A percentile compares a stretch with the other conserved stretches of the same genome.
phyloP scores from a whole-genome alignment of 2,888 invertebrate genomes.

The Amblyteles armatorius region DNA sequence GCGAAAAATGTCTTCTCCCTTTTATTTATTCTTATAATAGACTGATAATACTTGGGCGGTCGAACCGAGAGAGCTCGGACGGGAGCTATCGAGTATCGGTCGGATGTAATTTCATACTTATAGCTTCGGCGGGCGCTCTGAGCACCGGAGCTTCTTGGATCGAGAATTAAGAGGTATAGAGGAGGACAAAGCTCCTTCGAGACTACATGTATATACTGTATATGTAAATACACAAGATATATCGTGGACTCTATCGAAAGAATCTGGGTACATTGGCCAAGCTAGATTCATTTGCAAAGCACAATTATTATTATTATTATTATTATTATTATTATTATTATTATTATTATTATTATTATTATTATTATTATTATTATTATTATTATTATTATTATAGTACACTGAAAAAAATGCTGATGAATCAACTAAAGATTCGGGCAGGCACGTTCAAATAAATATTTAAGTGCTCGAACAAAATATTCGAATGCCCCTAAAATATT shows the following conservation, averaged over 20 bases:
- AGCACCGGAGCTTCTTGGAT: slow-evolving; percentile 29
- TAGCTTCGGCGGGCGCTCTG: not conserved
- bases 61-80: slow-evolving; percentile 58
- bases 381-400: not conserved
- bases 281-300: not conserved
- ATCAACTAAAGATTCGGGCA: no score
- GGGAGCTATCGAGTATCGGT: slow-evolving; percentile 50
- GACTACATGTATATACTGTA: not conserved
- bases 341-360: not conserved
- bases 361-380: not conserved
- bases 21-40: slow-evolving; percentile 21
- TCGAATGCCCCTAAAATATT: no score
- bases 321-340: not conserved
- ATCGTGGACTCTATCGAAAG: not conserved
- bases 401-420: no score
- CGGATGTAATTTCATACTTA: slow-evolving; percentile 56
- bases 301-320: not conserved
- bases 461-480: no score
- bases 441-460: no score
- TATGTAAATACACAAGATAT: not conserved
- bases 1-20: slow-evolving; percentile 3
- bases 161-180: slow-evolving; percentile 15
- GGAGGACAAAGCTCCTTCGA: slow-evolving; percentile 52
- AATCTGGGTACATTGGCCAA: not conserved
- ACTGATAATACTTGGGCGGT: slow-evolving; percentile 59